Evolutionary conservation across 2,888 invertebrate genomes (phyloP).

Genomic region (Coelopa pilipes): DNA sequence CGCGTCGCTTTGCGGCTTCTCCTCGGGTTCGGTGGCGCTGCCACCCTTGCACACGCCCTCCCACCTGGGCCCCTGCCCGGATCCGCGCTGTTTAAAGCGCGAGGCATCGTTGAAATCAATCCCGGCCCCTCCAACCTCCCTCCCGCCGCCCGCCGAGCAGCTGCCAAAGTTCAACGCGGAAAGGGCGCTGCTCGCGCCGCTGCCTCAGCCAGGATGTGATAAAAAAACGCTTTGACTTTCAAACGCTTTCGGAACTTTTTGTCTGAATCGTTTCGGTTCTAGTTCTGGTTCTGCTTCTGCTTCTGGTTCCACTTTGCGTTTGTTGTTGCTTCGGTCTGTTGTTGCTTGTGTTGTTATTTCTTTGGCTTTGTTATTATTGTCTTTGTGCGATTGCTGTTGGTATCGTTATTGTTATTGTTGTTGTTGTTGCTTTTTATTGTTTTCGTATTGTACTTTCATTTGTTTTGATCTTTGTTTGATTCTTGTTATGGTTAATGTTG

Average conservation of each 20-base stretch:
- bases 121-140: no score
- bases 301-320: no score
- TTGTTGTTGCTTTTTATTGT: slow-evolving; percentile 19
- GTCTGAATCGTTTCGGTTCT: not conserved
- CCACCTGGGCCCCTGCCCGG: no score
- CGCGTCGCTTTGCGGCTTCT: no score
- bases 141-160: not conserved
- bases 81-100: not conserved
- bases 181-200: not conserved
- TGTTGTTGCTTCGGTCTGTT: no score
- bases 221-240: no score
- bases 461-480: slow-evolving; percentile 25
- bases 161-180: not conserved
- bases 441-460: slow-evolving; percentile 5
- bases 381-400: not conserved
- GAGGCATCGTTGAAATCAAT: no score
- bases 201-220: not conserved
- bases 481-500: not conserved
- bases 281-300: not conserved
- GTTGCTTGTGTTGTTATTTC: no score
- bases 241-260: no score
- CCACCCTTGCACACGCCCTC: no score
- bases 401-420: slow-evolving; percentile 10
- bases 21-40: no score
- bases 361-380: not conserved